Evolutionary conservation across 2,797 vertebrate species (phyloP), one percentile per base, ranked within the genome.

Genomic region (Gadopsis bispinosus): DNA sequence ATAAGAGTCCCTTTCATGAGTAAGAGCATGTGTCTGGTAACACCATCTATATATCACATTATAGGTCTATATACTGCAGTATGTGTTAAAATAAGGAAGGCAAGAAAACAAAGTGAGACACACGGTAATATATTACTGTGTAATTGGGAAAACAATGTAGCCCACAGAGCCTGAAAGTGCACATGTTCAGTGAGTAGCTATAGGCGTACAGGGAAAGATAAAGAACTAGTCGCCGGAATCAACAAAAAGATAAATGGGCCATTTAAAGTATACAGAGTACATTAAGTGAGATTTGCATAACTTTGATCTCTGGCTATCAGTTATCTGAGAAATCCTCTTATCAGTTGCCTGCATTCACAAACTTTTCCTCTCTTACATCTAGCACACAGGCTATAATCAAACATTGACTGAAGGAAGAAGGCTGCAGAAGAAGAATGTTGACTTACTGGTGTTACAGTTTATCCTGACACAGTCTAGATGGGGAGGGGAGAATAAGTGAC

Each of bases 391-490:
- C 86, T 83, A 86, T 69, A 89, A 87, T 88, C 80, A 93, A 87
- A 92, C 87, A 93, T 81, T 87, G 75, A 90, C 58, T 84, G 77
- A 90, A 88, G 80, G 81, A 88, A 88, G 80, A 88, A 92, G 82
- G 78, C 89, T 91, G 89, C 91, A 92, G 96, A 97, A 97, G 95
- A 97, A 97, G 96, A 98, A 95, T 96, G 95, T 95, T 96, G 97
- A 99, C 97, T 99, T 99, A 99, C 97, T 99, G 98, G 97, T 94
- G 96, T 99, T 99, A 99, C 98, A 99, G 97, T 99, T 99, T 97
- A 99, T 99, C 98, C 98, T 98, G 97, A 99, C 97, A 99, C 98
- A 99, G 96, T 99, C 98, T 99, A 98, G 98, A 99, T 97, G 97
- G 97, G 97, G 91, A 96, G 96, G 97, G 97, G 97, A 99, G 96